Conservation (phyloP, 2,888 invertebrate species). For the Dryococelus australis region DNA sequence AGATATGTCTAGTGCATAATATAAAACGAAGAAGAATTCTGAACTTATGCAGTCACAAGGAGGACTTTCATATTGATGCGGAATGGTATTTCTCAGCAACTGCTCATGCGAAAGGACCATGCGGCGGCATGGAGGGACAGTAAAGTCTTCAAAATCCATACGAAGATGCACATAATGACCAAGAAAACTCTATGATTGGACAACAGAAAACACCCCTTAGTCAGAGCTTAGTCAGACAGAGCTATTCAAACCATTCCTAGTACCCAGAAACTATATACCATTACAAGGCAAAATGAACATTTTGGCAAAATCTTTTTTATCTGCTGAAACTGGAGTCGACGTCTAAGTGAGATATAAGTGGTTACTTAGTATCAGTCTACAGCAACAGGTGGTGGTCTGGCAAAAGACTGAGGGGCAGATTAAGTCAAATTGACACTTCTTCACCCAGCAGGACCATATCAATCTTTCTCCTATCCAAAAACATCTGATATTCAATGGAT, state of each 20-base stretch:
- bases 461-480: background rate
- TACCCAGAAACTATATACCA: background rate
- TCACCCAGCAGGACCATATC: background rate
- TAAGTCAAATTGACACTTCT: background rate
- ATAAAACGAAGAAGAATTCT: conserved; percentile 36
- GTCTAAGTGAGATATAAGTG: background rate
- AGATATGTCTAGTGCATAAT: conserved; percentile 26
- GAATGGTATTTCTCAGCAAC: background rate
- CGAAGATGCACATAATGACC: background rate
- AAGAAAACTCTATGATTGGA: background rate
- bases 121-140: conserved; percentile 13
- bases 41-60: background rate
- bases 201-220: background rate
- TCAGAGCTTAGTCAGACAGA: background rate
- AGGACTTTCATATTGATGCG: background rate
- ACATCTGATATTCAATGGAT: background rate
- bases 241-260: background rate
- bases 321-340: background rate
- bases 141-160: background rate
- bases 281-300: background rate
- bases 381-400: background rate
- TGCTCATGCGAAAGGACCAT: background rate
- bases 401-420: background rate
- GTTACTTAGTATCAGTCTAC: background rate
- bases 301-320: background rate